Conservation (phyloP, 1,140 invertebrate genomes). For the Diploscapter pachys region DNA sequence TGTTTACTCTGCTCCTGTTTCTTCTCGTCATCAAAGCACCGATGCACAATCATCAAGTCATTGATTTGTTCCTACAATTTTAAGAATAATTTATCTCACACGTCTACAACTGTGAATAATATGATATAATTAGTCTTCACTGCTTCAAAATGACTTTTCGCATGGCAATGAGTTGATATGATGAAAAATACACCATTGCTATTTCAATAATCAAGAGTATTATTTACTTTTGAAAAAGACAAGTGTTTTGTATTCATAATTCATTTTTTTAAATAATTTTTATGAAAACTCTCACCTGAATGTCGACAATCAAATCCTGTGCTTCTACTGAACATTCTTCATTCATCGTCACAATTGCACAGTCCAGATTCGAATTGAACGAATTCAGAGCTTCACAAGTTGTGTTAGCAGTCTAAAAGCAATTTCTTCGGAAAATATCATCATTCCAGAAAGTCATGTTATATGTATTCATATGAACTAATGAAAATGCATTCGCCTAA, state of each 20-base stretch:
- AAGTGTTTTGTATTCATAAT: no score
- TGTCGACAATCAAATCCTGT: conserved; percentile 49
- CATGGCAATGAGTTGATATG: not conserved
- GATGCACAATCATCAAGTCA: conserved; percentile 48
- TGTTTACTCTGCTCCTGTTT: conserved; percentile 24
- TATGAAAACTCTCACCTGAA: conserved; percentile 39
- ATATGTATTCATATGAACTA: no score
- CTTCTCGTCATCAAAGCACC: conserved; percentile 49
- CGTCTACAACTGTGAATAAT: no score
- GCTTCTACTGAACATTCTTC: conserved; percentile 51
- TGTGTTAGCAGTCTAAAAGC: conserved; percentile 15
- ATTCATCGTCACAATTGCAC: conserved; percentile 45
- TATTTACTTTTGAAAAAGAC: no score
- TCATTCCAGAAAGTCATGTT: no score
- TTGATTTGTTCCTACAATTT: conserved; percentile 30
- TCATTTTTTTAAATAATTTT: not conserved
- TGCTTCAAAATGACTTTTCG: no score
- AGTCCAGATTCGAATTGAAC: conserved; percentile 54
- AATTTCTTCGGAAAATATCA: no score
- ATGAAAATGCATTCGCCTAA: no score
- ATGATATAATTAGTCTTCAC: no score
- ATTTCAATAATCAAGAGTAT: not conserved
- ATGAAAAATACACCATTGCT: not conserved
- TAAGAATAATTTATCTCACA: no score
- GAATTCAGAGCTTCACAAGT: conserved; percentile 47